These are phyloP conservation scores for Yponomeuta plumbellus DNA, from an alignment of 2,888 invertebrate species.

Conservation along the genomic window DNA sequence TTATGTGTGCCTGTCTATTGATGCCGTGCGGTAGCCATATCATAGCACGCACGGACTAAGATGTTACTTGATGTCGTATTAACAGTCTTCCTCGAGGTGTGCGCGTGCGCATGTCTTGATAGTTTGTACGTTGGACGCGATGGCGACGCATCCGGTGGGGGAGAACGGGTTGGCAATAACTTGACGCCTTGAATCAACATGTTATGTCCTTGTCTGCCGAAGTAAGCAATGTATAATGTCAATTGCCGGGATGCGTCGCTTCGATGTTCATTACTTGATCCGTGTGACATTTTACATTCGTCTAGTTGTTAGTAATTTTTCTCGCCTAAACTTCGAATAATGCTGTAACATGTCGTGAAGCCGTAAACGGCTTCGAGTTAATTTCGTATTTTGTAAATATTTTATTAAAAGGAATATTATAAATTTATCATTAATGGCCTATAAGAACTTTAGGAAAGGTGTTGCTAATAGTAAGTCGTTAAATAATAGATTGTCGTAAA, in stretches of 20 bases:
- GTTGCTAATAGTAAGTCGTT: slow-evolving; percentile 63
- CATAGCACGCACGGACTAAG: slow-evolving; percentile 36
- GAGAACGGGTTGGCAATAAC: not conserved
- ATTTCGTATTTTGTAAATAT: slow-evolving; percentile 64
- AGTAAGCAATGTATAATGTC: not conserved
- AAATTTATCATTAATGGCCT: slow-evolving; percentile 49
- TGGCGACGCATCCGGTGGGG: not conserved
- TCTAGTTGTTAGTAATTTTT: slow-evolving; percentile 65
- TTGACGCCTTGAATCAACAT: not conserved
- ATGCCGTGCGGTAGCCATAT: slow-evolving; percentile 26
- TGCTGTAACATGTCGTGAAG: slow-evolving; percentile 50
- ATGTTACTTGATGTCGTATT: slow-evolving; percentile 35
- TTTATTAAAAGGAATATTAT: slow-evolving; percentile 45
- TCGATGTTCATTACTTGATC: not conserved
- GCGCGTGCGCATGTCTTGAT: not conserved
- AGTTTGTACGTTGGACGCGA: slow-evolving; percentile 5
- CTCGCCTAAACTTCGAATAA: slow-evolving; percentile 69
- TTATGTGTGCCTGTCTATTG: slow-evolving; percentile 58
- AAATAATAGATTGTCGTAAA: not conserved
- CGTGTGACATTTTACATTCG: slow-evolving; percentile 33
- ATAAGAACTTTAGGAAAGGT: slow-evolving; percentile 61
- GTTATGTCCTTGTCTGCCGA: not conserved
- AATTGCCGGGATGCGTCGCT: not conserved
- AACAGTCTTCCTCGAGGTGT: slow-evolving; percentile 17
- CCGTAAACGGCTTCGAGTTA: slow-evolving; percentile 63